A percentile compares a stretch with the other conserved stretches of the same genome.
Evolutionary conservation across 2,797 vertebrate genomes (phyloP).

Genomic region (Chromis chromis): DNA sequence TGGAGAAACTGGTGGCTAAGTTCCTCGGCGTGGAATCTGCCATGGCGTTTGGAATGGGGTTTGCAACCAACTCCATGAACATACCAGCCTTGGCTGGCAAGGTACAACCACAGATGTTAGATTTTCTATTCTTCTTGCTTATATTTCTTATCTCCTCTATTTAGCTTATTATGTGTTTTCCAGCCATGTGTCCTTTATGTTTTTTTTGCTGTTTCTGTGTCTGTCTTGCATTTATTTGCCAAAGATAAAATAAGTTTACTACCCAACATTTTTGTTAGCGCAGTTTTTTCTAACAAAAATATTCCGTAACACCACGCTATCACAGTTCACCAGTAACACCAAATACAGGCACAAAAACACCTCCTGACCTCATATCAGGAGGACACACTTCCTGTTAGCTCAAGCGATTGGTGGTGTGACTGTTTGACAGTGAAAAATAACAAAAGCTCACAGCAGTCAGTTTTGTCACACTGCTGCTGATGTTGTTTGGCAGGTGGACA

Average conservation of each 20-base stretch:
- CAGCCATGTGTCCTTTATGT: neutral
- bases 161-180: neutral
- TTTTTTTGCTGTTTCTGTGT: neutral
- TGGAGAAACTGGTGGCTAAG: conserved; percentile 88
- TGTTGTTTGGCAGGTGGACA: conserved; percentile 3
- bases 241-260: conserved; percentile 8
- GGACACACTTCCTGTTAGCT: conserved; percentile 27
- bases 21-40: conserved; percentile 92
- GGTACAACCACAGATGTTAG: conserved; percentile 73
- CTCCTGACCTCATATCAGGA: conserved; percentile 22
- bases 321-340: conserved; percentile 2
- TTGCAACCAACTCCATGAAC: conserved; percentile 97
- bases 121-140: neutral
- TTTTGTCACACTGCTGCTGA: conserved; percentile 7
- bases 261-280: neutral
- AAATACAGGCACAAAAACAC: conserved; percentile 1
- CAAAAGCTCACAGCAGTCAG: conserved; percentile 5
- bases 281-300: neutral
- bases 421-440: conserved; percentile 4
- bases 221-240: neutral
- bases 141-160: neutral
- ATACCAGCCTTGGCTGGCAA: conserved; percentile 93
- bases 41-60: conserved; percentile 97
- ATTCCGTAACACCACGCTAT: neutral
- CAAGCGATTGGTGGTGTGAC: neutral